A percentile compares a stretch with the other conserved stretches of the same genome.
Conservation (phyloP, 2,797 vertebrate genomes). For the Eutrigla gurnardus region DNA sequence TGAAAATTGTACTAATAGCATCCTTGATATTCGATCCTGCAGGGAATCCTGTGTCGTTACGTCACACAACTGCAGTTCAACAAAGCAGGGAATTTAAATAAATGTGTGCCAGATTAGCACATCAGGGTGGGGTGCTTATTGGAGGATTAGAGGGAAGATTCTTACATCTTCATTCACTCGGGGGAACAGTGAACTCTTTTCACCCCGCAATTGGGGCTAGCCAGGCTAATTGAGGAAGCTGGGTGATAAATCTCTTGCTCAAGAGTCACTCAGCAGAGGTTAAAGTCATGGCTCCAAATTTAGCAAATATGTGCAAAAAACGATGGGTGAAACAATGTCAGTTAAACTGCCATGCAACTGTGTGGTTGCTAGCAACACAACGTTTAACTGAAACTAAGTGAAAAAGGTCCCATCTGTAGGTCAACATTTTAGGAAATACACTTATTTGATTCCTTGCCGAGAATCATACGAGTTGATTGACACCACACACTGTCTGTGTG, state of each 20-base stretch:
- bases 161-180: slow-evolving; percentile 30
- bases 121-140: slow-evolving; percentile 28
- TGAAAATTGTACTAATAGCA: slow-evolving; percentile 1
- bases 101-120: slow-evolving; percentile 43
- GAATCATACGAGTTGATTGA: neutral
- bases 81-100: slow-evolving; percentile 10
- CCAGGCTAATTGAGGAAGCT: neutral
- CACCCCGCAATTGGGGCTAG: slow-evolving; percentile 2
- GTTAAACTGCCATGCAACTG: neutral
- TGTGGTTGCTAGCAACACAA: neutral
- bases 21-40: slow-evolving; percentile 7
- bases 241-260: slow-evolving; percentile 2
- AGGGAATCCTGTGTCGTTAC: slow-evolving; percentile 47
- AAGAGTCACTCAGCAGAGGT: neutral
- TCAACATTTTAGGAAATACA: neutral
- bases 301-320: neutral
- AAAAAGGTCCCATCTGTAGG: neutral
- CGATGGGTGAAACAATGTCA: neutral
- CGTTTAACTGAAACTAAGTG: neutral
- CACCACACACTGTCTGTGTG: neutral
- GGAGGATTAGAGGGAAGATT: slow-evolving; percentile 42
- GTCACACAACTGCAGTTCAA: slow-evolving; percentile 40
- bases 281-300: neutral
- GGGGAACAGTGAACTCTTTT: slow-evolving; percentile 33
- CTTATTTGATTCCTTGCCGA: neutral